Conservation (phyloP, 2,888 invertebrate species). For the Anthophora plumipes region DNA sequence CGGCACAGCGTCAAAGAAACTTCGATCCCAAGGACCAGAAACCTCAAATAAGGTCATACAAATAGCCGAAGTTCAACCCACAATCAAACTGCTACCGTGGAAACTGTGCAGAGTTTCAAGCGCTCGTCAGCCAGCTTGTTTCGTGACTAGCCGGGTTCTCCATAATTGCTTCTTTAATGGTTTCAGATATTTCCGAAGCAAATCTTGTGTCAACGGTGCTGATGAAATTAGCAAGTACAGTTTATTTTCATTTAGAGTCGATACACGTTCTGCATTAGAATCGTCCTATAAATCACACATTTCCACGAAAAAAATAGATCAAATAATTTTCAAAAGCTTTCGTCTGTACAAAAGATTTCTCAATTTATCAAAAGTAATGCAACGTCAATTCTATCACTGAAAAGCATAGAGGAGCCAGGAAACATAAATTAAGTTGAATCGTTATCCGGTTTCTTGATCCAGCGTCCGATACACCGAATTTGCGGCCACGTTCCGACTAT, state of each 20-base stretch:
- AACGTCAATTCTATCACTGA: too few relatives aligned
- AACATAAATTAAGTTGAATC: constrained; percentile 32
- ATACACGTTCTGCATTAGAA: too few relatives aligned
- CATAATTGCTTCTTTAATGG: constrained; percentile 7
- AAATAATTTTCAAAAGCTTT: too few relatives aligned
- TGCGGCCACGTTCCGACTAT: constrained; percentile 25
- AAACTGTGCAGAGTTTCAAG: constrained; percentile 33
- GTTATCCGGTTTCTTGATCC: constrained; percentile 33
- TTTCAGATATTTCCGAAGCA: neutral
- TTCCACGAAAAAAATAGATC: too few relatives aligned
- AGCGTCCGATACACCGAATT: constrained; percentile 27
- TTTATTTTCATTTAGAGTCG: too few relatives aligned
- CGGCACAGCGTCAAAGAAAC: constrained; percentile 9
- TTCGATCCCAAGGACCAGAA: constrained; percentile 28
- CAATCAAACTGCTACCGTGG: constrained; percentile 45
- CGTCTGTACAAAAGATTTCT: too few relatives aligned
- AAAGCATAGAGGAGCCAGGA: too few relatives aligned
- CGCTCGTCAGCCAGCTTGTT: constrained; percentile 28
- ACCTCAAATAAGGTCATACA: constrained; percentile 54
- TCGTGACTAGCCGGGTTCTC: constrained; percentile 21
- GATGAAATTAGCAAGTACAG: neutral
- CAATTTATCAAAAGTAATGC: neutral
- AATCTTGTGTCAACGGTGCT: neutral
- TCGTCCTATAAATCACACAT: too few relatives aligned
- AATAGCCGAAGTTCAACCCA: constrained; percentile 44